These are phyloP conservation scores for Tipula confusa DNA, from an alignment of 2,888 invertebrate genomes.

Conservation along the genomic window DNA sequence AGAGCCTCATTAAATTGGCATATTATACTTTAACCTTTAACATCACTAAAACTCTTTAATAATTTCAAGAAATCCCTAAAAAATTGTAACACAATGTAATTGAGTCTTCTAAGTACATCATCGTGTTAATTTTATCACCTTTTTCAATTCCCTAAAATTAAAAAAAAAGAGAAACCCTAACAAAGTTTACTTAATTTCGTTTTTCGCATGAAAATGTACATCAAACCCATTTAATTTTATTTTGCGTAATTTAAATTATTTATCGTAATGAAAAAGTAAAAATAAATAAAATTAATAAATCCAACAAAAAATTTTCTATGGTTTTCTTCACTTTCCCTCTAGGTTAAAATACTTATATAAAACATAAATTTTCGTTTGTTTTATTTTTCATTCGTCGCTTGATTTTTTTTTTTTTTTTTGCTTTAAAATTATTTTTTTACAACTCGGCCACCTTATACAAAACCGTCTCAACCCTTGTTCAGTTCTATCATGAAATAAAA, in stretches of 20 bases:
- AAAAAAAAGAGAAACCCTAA: neutral
- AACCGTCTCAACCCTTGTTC: neutral
- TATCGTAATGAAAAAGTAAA: neutral
- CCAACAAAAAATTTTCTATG: neutral
- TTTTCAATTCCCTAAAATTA: neutral
- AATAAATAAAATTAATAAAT: neutral
- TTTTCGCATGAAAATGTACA: neutral
- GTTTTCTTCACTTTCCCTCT: neutral
- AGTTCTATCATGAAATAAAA: neutral
- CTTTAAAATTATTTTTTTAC: neutral
- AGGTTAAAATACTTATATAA: constrained; percentile 16
- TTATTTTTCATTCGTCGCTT: neutral
- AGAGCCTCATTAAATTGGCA: too few relatives aligned
- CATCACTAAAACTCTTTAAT: too few relatives aligned
- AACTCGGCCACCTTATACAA: neutral
- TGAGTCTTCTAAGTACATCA: neutral
- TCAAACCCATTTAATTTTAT: neutral
- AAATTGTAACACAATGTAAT: neutral
- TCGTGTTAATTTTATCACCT: neutral
- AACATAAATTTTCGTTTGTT: neutral
- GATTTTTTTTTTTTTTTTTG: neutral
- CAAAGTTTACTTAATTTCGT: neutral
- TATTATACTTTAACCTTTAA: too few relatives aligned
- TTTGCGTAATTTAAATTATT: neutral
- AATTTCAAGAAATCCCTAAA: too few relatives aligned